A percentile compares a stretch with the other conserved stretches of the same genome.
phyloP scores from a whole-genome alignment of 2,797 vertebrate genomes.

The Anguilla megastoma region DNA sequence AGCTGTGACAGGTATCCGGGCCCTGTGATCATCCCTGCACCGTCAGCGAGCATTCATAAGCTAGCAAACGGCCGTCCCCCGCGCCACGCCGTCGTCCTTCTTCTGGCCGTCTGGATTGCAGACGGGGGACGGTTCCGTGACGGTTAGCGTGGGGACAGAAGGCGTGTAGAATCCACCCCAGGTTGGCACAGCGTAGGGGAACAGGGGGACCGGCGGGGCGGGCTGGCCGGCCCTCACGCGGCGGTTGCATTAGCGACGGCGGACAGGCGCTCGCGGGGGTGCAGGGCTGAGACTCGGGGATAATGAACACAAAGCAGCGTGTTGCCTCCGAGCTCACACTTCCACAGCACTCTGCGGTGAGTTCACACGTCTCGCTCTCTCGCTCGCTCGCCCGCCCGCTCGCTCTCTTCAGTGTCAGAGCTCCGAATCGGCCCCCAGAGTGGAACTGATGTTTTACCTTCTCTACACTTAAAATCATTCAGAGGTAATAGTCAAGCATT shows the following conservation, averaged over 20 bases:
- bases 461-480: neutral
- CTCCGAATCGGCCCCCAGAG: neutral
- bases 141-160: neutral
- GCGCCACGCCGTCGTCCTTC: neutral
- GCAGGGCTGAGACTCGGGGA: neutral
- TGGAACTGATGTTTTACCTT: neutral
- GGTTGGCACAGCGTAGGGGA: neutral
- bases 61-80: neutral
- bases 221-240: neutral
- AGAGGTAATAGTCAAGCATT: neutral
- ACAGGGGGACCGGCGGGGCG: neutral
- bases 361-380: neutral
- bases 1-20: neutral
- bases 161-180: neutral
- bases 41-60: neutral
- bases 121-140: neutral
- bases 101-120: neutral
- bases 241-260: neutral
- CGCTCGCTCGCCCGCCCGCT: neutral
- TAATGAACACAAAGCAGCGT: slow-evolving; percentile 2
- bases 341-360: neutral
- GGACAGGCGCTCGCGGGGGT: neutral
- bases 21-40: neutral
- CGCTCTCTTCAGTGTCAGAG: neutral
- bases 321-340: neutral